Evolutionary conservation across 2,888 invertebrate genomes (phyloP), one percentile per base, ranked within the genome.

Genomic region (Cepaea hortensis): DNA sequence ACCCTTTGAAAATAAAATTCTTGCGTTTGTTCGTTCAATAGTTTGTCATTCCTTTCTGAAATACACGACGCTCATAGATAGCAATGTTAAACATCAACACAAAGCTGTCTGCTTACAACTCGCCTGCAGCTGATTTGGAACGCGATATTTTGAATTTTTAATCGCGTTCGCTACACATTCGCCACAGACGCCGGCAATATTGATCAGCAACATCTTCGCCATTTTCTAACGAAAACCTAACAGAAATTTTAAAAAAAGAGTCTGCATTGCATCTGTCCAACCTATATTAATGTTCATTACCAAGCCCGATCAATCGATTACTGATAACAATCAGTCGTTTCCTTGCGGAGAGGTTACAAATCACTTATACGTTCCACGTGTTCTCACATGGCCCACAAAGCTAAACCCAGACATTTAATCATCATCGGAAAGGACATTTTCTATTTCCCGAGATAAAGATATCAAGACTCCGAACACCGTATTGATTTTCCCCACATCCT

Each of bases 351-450:
- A 20, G 62, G 73, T 72, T 20, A 70, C 81, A 81, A 81, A 81
- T 81, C 81, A 70, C 81, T 81, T 81, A 81, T n/a, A 9, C 48
- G 18, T 50, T 46, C 46, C 80, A 62, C 50, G 7, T 62, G 79
- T 79, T 79, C 62, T 79, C 46, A 35, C 62, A 46, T 4, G 79
- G 61, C 62, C 35, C 79, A 79, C 7, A 62, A 62, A 62, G 79
- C 62, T 55, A 35, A 61, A 61, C 62, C 13, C 15, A 35, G 62
- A 79, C 62, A 79, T 55, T 79, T 62, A 35, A 79, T 79, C 79
- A 79, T 62, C 62, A 62, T 3, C 79, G 18, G 62, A 79, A 46
- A 35, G 35, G 62, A 62, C 62, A 79, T 79, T 79, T 79, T 79
- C 79, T 62, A 62, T 62, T 35, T 35, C 62, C 46, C 62, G 23